Evolutionary conservation across 2,113 vertebrate genomes (phyloP), one percentile per base, ranked within the genome.

Genomic region (Pungitius pungitius): DNA sequence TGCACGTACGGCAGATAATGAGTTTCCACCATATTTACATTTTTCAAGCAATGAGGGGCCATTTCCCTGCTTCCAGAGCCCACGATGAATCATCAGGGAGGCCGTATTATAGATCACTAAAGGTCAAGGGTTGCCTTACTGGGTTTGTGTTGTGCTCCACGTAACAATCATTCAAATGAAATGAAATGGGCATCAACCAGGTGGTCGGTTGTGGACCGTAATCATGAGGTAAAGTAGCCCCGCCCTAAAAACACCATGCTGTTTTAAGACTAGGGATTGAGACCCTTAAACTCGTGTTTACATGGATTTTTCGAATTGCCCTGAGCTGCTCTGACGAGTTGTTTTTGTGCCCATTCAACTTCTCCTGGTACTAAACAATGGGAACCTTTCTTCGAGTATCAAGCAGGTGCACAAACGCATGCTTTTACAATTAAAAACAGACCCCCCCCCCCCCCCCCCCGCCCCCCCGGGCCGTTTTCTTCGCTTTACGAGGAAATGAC

Each of bases 21-120:
- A 72, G 27, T 47, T 71, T 63, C 2, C 17, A 15, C 42, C 43
- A 18, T 45, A 43, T 68, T 80, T 54, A 63, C 56, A 83, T 82
- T 70, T 69, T 49, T 78, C 70, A 71, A 14, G 39, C 65, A 4
- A 11, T 15, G 15, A n/a, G 35, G 35, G 35, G 26, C 20, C 39
- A 42, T 74, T 74, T 43, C 47, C 37, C 58, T 39, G 52, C 69
- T 37, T 24, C 47, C 60, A 65, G n/a, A 27, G 51, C 26, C 27
- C 2, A 8, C 22, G 5, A 61, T 37, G 66, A 61, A 26, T 42
- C 4, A n/a, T 14, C 8, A 6, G 20, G 26, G 45, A 39, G 70
- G 57, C 56, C 1, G 30, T 20, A 18, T 33, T 30, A 30, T 2
- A 15, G 24, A 65, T 69, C 7, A 39, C 60, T 57, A 4, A 45